Percentiles rank a stretch among this genome's conserved stretches.
Conservation (phyloP, 2,113 vertebrate genomes). For the Larimichthys polyactis region DNA sequence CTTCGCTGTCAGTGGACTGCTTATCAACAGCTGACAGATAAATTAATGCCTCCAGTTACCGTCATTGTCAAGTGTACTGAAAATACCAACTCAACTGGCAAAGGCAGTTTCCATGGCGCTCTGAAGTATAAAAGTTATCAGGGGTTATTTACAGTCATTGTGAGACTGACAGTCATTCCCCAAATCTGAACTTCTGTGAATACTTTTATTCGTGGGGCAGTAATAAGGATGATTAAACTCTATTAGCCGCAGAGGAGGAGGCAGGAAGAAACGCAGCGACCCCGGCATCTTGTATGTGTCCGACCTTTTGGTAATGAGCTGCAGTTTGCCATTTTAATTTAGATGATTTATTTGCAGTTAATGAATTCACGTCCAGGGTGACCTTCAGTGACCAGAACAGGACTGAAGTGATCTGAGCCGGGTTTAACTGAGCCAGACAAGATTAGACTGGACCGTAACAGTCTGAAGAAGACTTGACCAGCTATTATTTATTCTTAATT, state of each 20-base stretch:
- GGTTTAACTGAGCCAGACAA: not conserved
- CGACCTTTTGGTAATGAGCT: conserved; percentile 49
- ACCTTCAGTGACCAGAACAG: conserved; percentile 15
- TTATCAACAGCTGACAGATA: conserved; percentile 51
- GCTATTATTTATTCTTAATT: not conserved
- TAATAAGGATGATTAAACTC: conserved; percentile 38
- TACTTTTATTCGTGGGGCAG: not conserved
- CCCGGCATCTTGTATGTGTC: not conserved
- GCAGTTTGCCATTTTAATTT: conserved; percentile 34
- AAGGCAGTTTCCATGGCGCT: conserved; percentile 30
- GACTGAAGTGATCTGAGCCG: not conserved
- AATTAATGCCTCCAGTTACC: conserved; percentile 41
- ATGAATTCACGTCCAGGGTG: conserved; percentile 8
- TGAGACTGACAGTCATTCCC: not conserved
- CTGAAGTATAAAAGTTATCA: not conserved
- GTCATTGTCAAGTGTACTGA: conserved; percentile 16
- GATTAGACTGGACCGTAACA: not conserved
- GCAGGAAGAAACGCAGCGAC: not conserved
- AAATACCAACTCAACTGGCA: conserved; percentile 23
- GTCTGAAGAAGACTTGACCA: no score
- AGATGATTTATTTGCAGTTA: conserved; percentile 11
- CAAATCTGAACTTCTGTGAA: not conserved
- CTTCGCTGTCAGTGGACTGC: conserved; percentile 26
- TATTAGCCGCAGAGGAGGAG: not conserved
- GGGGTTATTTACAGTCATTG: not conserved